phyloP scores from a whole-genome alignment of 2,797 vertebrate species.

The Spatula clypeata region DNA sequence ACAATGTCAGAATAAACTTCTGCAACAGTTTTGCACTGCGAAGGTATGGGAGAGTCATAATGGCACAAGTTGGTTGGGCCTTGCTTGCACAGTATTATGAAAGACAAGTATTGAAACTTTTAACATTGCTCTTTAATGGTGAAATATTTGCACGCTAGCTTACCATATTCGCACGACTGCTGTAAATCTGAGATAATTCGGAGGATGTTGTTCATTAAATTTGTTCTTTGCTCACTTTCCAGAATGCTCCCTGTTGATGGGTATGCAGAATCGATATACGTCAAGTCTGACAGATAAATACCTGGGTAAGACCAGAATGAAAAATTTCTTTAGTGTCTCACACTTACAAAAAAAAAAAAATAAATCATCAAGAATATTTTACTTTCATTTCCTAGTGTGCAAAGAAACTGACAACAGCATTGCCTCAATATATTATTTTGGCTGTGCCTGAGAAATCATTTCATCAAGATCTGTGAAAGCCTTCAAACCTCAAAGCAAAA shows the following conservation, averaged over 20 bases:
- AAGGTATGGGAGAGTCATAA: background rate
- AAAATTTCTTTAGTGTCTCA: background rate
- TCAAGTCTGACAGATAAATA: constrained; percentile 98
- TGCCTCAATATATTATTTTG: background rate
- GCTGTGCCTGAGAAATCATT: background rate
- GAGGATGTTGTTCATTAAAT: constrained; percentile 98
- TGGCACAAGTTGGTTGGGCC: background rate
- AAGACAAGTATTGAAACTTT: background rate
- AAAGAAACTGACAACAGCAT: background rate
- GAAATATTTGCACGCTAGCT: constrained; percentile 30
- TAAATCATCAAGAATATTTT: background rate
- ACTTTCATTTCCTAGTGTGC: background rate
- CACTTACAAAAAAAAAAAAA: background rate
- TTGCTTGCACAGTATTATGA: background rate
- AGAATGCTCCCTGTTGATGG: constrained; percentile 98
- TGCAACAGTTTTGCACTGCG: background rate
- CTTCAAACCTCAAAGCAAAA: background rate
- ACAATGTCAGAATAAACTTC: background rate
- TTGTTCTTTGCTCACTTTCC: constrained; percentile 97
- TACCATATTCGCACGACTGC: constrained; percentile 97
- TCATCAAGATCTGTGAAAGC: background rate
- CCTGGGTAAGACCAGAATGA: constrained; percentile 83
- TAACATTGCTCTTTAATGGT: background rate
- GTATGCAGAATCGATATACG: constrained; percentile 97
- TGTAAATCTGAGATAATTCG: constrained; percentile 98